Conservation (phyloP, 2,113 vertebrate species). For the Tupaia tana region DNA sequence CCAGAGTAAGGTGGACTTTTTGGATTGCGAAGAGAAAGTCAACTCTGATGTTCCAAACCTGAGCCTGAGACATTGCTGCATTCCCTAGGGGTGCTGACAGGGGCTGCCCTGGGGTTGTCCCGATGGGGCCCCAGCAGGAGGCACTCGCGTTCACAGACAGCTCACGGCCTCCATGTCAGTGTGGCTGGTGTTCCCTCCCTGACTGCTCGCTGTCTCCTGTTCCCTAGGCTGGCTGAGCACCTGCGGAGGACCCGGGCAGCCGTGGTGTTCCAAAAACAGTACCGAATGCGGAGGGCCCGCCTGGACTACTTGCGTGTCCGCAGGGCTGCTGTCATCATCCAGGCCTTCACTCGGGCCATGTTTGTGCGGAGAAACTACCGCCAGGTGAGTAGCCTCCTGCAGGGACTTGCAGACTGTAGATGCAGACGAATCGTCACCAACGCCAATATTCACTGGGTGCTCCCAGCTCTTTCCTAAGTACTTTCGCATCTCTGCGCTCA, state of each 20-base stretch:
- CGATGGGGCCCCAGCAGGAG: fast-evolving
- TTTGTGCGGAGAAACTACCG: conserved; percentile 90
- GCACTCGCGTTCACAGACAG: fast-evolving
- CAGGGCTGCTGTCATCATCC: conserved; percentile 89
- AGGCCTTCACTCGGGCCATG: conserved; percentile 93
- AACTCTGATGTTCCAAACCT: not conserved
- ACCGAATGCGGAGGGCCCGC: conserved; percentile 90
- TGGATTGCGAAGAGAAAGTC: not conserved
- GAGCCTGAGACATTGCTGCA: fast-evolving
- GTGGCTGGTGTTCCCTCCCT: fast-evolving
- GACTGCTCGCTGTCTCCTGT: not conserved
- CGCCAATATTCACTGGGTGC: fast-evolving
- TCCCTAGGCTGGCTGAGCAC: conserved; percentile 87
- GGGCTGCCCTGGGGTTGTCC: not conserved
- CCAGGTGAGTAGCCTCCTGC: conserved; percentile 85
- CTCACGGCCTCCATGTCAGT: not conserved
- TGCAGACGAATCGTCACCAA: fast-evolving
- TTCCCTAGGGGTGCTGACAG: fast-evolving
- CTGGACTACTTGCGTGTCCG: conserved; percentile 85
- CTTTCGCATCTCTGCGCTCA: not conserved
- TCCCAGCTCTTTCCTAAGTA: not conserved
- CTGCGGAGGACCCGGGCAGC: conserved; percentile 91
- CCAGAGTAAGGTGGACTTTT: not conserved
- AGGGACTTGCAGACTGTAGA: fast-evolving
- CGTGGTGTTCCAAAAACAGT: conserved; percentile 93